Evolutionary conservation across 2,797 vertebrate species (phyloP).

Genomic region (Chloroceryle amazona): DNA sequence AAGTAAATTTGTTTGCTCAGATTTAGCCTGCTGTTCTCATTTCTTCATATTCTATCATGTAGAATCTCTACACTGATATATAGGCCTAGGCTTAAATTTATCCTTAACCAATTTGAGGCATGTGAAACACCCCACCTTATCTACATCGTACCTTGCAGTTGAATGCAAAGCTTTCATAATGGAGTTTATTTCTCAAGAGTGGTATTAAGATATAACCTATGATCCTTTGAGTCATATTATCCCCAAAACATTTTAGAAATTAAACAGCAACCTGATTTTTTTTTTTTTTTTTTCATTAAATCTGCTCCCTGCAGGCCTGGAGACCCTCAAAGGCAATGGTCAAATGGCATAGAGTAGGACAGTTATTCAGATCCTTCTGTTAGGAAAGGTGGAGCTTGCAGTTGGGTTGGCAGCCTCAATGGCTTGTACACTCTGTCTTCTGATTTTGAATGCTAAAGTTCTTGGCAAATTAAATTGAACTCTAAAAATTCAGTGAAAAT

Average conservation of each 20-base stretch:
- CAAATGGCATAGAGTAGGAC: background rate
- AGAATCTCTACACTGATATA: background rate
- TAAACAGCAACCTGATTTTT: background rate
- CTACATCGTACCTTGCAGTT: background rate
- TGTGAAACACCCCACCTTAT: background rate
- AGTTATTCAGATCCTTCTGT: background rate
- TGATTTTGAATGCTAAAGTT: background rate
- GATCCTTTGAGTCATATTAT: background rate
- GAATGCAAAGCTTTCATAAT: background rate
- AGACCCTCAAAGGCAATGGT: background rate
- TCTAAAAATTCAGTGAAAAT: background rate
- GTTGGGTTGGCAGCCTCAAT: fast-evolving
- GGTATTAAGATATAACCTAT: background rate
- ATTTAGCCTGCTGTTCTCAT: background rate
- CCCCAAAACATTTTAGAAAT: background rate
- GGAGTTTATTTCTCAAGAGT: background rate
- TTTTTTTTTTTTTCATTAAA: background rate
- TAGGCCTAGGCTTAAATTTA: background rate
- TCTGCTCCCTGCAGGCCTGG: background rate
- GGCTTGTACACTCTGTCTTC: background rate
- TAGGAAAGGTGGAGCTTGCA: background rate
- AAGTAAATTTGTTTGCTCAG: background rate
- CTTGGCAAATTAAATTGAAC: background rate
- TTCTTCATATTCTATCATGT: background rate
- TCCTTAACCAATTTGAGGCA: background rate